A percentile compares a stretch with the other conserved stretches of the same genome.
Evolutionary conservation across 2,888 invertebrate genomes (phyloP).

Genomic region (Pachliopta kotzebuea): DNA sequence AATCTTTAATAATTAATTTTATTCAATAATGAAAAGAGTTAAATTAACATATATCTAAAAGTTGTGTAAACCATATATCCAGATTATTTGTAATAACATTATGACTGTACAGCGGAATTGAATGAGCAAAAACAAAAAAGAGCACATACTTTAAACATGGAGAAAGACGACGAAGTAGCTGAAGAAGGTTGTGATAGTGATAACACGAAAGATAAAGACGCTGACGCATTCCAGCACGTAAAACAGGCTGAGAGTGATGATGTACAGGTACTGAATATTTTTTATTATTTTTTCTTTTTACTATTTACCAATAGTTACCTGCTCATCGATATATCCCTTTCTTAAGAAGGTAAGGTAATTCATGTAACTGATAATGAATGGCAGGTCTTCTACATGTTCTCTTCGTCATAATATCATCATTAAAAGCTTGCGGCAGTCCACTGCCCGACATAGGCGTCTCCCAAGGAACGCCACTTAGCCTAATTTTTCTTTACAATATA

Average conservation of each 20-base stretch:
- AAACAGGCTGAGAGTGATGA: conserved; percentile 88
- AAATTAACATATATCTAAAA: not conserved
- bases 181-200: conserved; percentile 71
- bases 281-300: not conserved
- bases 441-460: too few species aligned
- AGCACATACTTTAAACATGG: conserved; percentile 77
- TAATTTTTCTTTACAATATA: too few species aligned
- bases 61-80: too few species aligned
- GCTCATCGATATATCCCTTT: too few species aligned
- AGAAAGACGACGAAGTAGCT: conserved; percentile 63
- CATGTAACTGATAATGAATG: too few species aligned
- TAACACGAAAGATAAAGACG: conserved; percentile 67
- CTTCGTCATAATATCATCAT: too few species aligned
- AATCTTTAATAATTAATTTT: too few species aligned
- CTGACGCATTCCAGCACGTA: conserved; percentile 91
- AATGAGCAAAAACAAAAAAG: conserved; percentile 84
- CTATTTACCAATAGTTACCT: not conserved
- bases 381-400: too few species aligned
- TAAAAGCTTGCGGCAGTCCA: too few species aligned
- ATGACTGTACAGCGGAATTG: conserved; percentile 73
- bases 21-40: not conserved
- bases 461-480: too few species aligned
- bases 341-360: too few species aligned
- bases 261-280: conserved; percentile 78
- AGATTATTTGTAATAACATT: not conserved